phyloP scores from a whole-genome alignment of 2,888 invertebrate genomes.

The Microdon myrmicae region DNA sequence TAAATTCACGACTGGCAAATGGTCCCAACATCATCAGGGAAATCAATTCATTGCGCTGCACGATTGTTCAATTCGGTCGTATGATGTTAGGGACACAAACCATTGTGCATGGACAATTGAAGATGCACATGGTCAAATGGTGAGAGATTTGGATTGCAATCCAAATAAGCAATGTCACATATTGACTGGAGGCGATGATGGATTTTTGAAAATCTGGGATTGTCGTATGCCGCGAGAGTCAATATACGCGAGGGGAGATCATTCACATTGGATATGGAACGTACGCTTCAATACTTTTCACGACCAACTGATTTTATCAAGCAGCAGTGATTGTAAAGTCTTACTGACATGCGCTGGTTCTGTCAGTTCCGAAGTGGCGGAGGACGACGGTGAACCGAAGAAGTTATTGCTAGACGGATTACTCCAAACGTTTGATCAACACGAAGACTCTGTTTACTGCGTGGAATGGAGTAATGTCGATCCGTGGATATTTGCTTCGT shows the following conservation, averaged over 20 bases:
- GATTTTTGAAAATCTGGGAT: slow-evolving; percentile 96
- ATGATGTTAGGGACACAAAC: slow-evolving; percentile 83
- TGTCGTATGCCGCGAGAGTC: slow-evolving; percentile 83
- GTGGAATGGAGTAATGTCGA: slow-evolving; percentile 97
- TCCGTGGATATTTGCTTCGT: too few species aligned
- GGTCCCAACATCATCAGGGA: slow-evolving; percentile 89
- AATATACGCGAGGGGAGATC: slow-evolving; percentile 82
- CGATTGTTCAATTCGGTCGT: slow-evolving; percentile 86
- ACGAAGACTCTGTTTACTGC: slow-evolving; percentile 97
- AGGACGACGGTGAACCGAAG: slow-evolving; percentile 54
- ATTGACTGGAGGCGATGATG: slow-evolving; percentile 96
- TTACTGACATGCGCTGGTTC: slow-evolving; percentile 87
- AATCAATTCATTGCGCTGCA: slow-evolving; percentile 83
- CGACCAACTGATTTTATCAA: slow-evolving; percentile 92
- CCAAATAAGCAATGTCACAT: slow-evolving; percentile 96
- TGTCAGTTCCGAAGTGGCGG: slow-evolving; percentile 81
- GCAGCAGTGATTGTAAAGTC: slow-evolving; percentile 94
- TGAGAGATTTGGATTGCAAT: slow-evolving; percentile 94
- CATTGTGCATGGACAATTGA: slow-evolving; percentile 85
- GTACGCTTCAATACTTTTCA: slow-evolving; percentile 96
- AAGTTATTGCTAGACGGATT: slow-evolving; percentile 79
- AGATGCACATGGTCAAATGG: slow-evolving; percentile 87
- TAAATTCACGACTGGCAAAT: slow-evolving; percentile 86
- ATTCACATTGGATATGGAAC: slow-evolving; percentile 95
- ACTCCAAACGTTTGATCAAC: slow-evolving; percentile 92